A percentile compares a stretch with the other conserved stretches of the same genome.
Conservation (phyloP, 2,888 invertebrate genomes). For the Microplitis manilae region DNA sequence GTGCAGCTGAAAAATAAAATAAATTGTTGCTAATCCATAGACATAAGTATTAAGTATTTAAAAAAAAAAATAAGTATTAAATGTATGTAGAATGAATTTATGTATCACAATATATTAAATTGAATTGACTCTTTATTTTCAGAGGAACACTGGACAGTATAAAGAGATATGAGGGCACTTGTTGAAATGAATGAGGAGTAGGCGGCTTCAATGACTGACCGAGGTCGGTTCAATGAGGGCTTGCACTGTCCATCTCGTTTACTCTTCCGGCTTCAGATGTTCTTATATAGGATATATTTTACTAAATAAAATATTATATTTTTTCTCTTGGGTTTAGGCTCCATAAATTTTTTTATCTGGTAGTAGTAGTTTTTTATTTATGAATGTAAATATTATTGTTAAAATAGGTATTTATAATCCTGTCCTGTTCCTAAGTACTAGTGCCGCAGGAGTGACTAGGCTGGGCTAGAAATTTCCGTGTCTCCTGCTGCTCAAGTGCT, state of each 20-base stretch:
- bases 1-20: constrained; percentile 12
- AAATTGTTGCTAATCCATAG: constrained; percentile 19
- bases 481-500: constrained; percentile 95
- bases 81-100: too few relatives aligned
- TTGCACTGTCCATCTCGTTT: constrained; percentile 29
- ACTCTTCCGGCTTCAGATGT: constrained; percentile 21
- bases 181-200: constrained; percentile 47
- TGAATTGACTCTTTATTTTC: constrained; percentile 13
- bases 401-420: constrained; percentile 57
- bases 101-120: not conserved
- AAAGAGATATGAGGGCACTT: constrained; percentile 21
- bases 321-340: not conserved
- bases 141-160: constrained; percentile 12
- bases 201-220: constrained; percentile 62
- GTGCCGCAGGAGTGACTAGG: constrained; percentile 89
- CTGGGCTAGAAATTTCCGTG: constrained; percentile 70
- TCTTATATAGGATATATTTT: constrained; percentile 24
- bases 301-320: not conserved
- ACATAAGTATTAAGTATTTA: constrained; percentile 24
- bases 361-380: not conserved
- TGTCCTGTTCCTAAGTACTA: constrained; percentile 93
- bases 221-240: constrained; percentile 66
- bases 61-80: constrained; percentile 43
- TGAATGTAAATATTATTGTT: not conserved
- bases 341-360: too few relatives aligned